Evolutionary conservation across 2,888 invertebrate genomes (phyloP), one percentile per base, ranked within the genome.

Genomic region (Danaus chrysippus): DNA sequence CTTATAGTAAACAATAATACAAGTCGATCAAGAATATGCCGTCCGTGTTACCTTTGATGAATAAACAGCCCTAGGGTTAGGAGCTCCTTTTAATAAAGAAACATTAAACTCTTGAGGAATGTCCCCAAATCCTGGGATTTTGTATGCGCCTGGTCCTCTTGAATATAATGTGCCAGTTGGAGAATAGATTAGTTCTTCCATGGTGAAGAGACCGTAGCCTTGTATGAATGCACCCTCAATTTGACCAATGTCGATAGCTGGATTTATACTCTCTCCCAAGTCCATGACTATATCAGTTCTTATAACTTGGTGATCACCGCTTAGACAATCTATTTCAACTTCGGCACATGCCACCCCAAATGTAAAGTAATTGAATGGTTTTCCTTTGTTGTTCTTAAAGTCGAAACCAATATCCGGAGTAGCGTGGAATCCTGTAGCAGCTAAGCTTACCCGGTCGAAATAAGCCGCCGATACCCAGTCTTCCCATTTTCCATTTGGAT

Each of bases 271-370:
- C 71, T 96, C 95, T 0, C 98, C 98, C 70, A 99, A 92, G 87
- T 99, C 99, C 98, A 99, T 98, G 0, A 99, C 98, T 71, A 99
- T 98, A 76, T 99, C 98, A 0, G 96, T 95, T 75, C 95, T 92
- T 43, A 97, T 83, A 1, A 98, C 95, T 88, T 95, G 94, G 83
- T 98, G 98, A 77, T 98, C 98, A 9, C 98, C 98, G 23, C 98
- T 98, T 0, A 98, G 91, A 72, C 97, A 97, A 84, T 98, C 98
- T 23, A 98, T 94, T 92, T 98, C 98, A 1, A 98, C 98, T 81
- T 97, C 96, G 0, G 96, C 94, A 71, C 95, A 95, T 8, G 96
- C 97, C 0, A 93, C 96, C 0, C 98, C 98, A 78, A 93, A 96
- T 0, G 97, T 96, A 75, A 92, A 98, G 78, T 99, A 99, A 76